phyloP scores from a whole-genome alignment of 2,888 invertebrate genomes.

The Lymantria monacha region DNA sequence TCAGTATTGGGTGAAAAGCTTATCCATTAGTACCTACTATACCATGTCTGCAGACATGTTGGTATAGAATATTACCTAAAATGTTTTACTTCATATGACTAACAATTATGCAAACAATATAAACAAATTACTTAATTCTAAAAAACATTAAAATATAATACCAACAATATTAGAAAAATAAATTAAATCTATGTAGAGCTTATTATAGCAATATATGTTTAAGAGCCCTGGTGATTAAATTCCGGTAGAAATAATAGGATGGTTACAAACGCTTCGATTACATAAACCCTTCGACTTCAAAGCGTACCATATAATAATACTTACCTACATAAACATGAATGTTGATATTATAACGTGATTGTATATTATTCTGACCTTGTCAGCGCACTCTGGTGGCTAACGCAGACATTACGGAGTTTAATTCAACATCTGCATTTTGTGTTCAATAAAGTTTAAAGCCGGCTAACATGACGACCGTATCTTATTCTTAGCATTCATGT shows the following conservation, averaged over 20 bases:
- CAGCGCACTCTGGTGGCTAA: slow-evolving; percentile 48
- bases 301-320: slow-evolving; percentile 14
- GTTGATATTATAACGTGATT: slow-evolving; percentile 30
- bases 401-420: slow-evolving; percentile 21
- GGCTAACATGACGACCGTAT: background rate
- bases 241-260: slow-evolving; percentile 14
- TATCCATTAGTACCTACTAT: too few species aligned
- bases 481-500: background rate
- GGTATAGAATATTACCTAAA: too few species aligned
- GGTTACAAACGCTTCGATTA: slow-evolving; percentile 18
- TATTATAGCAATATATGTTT: slow-evolving; percentile 1
- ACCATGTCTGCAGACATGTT: too few species aligned
- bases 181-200: background rate
- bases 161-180: too few species aligned
- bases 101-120: too few species aligned
- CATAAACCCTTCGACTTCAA: slow-evolving; percentile 26
- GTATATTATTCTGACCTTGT: slow-evolving; percentile 30
- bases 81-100: too few species aligned
- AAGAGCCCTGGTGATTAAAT: slow-evolving; percentile 10
- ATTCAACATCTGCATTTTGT: slow-evolving; percentile 7
- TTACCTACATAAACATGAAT: slow-evolving; percentile 32
- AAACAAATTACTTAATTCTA: too few species aligned
- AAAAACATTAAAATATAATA: too few species aligned
- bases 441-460: background rate
- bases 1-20: too few species aligned